Evolutionary conservation across 2,113 vertebrate species (phyloP).

Genomic region (Hyla sarda): DNA sequence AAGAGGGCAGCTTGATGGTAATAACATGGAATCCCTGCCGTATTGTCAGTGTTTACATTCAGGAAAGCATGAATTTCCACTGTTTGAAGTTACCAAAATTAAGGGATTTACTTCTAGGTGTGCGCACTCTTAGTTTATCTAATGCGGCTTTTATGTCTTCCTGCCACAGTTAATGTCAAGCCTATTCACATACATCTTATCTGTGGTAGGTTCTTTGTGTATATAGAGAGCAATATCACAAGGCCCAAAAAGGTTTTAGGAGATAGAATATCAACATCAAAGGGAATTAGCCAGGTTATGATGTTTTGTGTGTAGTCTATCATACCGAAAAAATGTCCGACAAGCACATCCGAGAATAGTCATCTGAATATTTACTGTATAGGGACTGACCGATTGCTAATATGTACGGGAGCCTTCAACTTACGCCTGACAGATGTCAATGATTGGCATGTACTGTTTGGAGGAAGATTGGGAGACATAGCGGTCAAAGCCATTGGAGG

Average conservation of each 20-base stretch:
- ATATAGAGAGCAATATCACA: not conserved
- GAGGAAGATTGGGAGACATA: no score
- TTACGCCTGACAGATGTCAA: no score
- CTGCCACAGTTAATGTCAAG: not conserved
- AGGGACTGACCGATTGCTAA: no score
- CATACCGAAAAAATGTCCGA: not conserved
- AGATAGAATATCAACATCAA: not conserved
- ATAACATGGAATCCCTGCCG: not conserved
- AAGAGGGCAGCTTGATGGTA: slow-evolving; percentile 12
- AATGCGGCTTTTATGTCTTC: not conserved
- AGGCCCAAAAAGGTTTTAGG: not conserved
- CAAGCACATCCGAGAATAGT: no score
- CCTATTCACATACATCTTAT: not conserved
- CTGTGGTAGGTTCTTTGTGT: not conserved
- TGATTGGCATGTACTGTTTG: no score
- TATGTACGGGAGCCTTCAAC: no score
- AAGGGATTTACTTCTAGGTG: slow-evolving; percentile 23
- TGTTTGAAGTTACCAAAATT: slow-evolving; percentile 41
- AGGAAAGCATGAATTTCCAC: slow-evolving; percentile 24
- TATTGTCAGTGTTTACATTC: slow-evolving; percentile 34
- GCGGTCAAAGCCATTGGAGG: no score
- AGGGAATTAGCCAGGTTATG: no score
- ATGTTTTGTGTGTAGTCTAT: no score
- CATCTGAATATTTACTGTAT: no score
- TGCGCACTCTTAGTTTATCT: not conserved